phyloP scores from a whole-genome alignment of 2,888 invertebrate genomes.

The Perdita meconis region DNA sequence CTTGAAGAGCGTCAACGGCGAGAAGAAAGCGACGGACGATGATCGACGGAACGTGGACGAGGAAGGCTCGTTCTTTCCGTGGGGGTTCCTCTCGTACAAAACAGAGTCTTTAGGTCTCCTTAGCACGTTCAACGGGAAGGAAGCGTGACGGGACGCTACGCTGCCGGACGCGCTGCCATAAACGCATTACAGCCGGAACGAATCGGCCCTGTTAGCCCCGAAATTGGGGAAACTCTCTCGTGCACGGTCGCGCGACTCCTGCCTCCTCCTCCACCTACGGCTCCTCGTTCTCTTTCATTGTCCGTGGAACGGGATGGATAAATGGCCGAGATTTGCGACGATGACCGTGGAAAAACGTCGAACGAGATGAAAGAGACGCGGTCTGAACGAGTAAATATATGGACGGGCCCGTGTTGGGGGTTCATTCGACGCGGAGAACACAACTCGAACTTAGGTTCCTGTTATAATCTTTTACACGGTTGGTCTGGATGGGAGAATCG shows the following conservation, averaged over 20 bases:
- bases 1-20: neutral
- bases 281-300: slow-evolving; percentile 56
- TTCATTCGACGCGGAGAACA: slow-evolving; percentile 27
- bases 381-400: slow-evolving; percentile 69
- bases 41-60: slow-evolving; percentile 59
- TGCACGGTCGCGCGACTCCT: slow-evolving; percentile 72
- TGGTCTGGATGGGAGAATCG: slow-evolving; percentile 45
- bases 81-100: slow-evolving; percentile 69
- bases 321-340: slow-evolving; percentile 67
- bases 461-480: slow-evolving; percentile 62
- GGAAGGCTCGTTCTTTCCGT: slow-evolving; percentile 35
- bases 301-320: slow-evolving; percentile 45
- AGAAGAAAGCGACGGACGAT: slow-evolving; percentile 36
- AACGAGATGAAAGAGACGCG: slow-evolving; percentile 43
- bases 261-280: slow-evolving; percentile 38
- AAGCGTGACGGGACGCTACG: slow-evolving; percentile 73
- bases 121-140: slow-evolving; percentile 72
- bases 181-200: slow-evolving; percentile 82
- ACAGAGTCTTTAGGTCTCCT: slow-evolving; percentile 79
- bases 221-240: slow-evolving; percentile 75
- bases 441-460: slow-evolving; percentile 16
- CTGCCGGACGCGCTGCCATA: slow-evolving; percentile 72
- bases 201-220: slow-evolving; percentile 73
- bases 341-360: slow-evolving; percentile 53
- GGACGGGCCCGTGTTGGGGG: slow-evolving; percentile 53